A percentile compares a stretch with the other conserved stretches of the same genome.
Conservation (phyloP, 2,888 invertebrate genomes). For the Dynastes hyllus region DNA sequence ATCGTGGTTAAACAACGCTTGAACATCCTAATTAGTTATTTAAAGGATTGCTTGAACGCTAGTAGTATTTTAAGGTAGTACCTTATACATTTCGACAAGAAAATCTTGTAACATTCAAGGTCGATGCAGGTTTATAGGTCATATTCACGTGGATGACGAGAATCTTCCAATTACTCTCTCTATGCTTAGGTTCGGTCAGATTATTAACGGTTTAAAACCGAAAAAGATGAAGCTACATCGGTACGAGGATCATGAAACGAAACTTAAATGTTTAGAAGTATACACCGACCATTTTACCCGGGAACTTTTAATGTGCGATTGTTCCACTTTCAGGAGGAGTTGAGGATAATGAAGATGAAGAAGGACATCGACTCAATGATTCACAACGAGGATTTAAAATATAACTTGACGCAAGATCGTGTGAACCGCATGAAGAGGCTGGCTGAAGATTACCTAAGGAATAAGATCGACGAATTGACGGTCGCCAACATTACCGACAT, state of each 20-base stretch:
- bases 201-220: conserved; percentile 63
- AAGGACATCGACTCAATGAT: conserved; percentile 67
- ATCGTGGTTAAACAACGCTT: conserved; percentile 62
- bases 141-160: conserved; percentile 65
- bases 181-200: conserved; percentile 68
- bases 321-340: conserved; percentile 60
- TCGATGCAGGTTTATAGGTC: conserved; percentile 69
- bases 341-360: conserved; percentile 64
- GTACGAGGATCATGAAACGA: conserved; percentile 59
- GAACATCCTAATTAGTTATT: conserved; percentile 67
- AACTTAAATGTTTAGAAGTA: conserved; percentile 61
- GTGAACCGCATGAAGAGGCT: conserved; percentile 65
- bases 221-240: conserved; percentile 57
- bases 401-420: conserved; percentile 65
- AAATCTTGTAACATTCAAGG: no score
- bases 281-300: not conserved
- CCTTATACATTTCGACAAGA: not conserved
- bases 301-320: not conserved
- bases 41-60: conserved; percentile 65
- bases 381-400: conserved; percentile 64
- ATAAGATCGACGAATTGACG: conserved; percentile 66
- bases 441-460: conserved; percentile 66
- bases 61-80: conserved; percentile 67
- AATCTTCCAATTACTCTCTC: conserved; percentile 68
- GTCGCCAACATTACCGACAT: conserved; percentile 67